These are phyloP conservation scores for Bradypodion ventrale DNA, from an alignment of 2,797 vertebrate genomes.

Conservation along the genomic window DNA sequence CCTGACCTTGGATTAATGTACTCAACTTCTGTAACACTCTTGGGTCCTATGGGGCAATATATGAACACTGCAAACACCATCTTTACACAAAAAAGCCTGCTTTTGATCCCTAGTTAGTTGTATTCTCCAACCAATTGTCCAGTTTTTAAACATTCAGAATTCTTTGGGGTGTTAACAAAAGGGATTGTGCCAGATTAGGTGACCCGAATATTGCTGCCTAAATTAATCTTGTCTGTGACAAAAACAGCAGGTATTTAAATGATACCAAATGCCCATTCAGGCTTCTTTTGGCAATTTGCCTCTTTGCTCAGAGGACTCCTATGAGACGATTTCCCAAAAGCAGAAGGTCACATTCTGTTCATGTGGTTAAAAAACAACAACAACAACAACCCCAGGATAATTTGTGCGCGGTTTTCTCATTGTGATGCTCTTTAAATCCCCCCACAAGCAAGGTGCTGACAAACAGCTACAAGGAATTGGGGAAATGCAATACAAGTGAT, in stretches of 20 bases:
- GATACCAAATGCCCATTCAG: neutral
- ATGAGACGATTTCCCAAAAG: constrained; percentile 1
- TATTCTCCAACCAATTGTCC: neutral
- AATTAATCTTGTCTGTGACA: neutral
- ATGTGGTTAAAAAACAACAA: neutral
- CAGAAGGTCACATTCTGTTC: neutral
- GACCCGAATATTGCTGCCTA: neutral
- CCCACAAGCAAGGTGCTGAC: neutral
- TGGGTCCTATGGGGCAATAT: too few species aligned
- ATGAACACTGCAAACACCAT: too few species aligned
- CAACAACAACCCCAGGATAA: too few species aligned
- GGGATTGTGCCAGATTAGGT: constrained; percentile 6
- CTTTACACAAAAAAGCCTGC: neutral
- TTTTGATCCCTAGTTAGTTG: neutral
- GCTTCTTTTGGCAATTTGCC: neutral
- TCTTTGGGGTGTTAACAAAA: neutral
- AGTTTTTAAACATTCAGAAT: neutral
- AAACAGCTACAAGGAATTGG: neutral
- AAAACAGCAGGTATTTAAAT: neutral
- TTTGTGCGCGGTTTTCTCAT: neutral
- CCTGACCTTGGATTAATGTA: too few species aligned
- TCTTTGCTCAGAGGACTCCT: neutral
- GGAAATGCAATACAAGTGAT: neutral
- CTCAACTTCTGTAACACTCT: too few species aligned
- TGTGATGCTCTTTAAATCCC: constrained; percentile 11